Base-by-base conservation (phyloP, 2,113 vertebrate species). In the Vidua macroura region DNA sequence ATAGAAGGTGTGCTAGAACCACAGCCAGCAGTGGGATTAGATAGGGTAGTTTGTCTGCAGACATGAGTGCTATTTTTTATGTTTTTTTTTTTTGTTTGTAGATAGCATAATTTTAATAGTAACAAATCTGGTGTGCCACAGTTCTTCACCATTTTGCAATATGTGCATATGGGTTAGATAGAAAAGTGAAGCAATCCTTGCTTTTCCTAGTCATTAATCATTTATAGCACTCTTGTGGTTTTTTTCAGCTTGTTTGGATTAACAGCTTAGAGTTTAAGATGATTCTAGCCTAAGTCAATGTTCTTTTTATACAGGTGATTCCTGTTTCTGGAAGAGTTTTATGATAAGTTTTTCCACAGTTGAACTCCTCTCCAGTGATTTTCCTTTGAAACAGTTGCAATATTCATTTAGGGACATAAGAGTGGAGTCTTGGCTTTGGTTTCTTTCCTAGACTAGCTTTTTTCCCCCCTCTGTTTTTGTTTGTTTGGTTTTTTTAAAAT, bases 361-460 rank as follows among this genome's bases (percentile, higher is more conserved):
- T 86, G 28, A 66, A 51, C 35, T 60, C 10, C 44, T 83, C 27
- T 70, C 51, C 59, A 33, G 1, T 86, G 58, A 69, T 55, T 92
- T 91, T 90, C 78, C 66, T 84, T 91, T 89, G 67, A 73, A 96
- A 79, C 31, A 2, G 62, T 67, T 83, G 62, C 28, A 64, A 8
- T 90, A 90, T 86, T 89, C 21, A 43, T 59, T 75, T 83, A 37
- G 55, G 69, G 76, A 92, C 18, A 33, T 60, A 63, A 59, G 63
- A 87, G 30, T 69, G 43, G 53, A 88, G 43, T 52, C 14, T 74
- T 96, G 87, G 56, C 64, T 80, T 90, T n/a, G 10, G 11, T 95
- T 92, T 87, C 80, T 93, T 89, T 90, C 58, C 49, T 92, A 58
- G 25, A 33, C 10, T 64, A 55, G 4, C 13, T 33, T 60, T 83